Evolutionary conservation across 2,113 vertebrate genomes (phyloP).

Genomic region (Rafetus swinhoei): DNA sequence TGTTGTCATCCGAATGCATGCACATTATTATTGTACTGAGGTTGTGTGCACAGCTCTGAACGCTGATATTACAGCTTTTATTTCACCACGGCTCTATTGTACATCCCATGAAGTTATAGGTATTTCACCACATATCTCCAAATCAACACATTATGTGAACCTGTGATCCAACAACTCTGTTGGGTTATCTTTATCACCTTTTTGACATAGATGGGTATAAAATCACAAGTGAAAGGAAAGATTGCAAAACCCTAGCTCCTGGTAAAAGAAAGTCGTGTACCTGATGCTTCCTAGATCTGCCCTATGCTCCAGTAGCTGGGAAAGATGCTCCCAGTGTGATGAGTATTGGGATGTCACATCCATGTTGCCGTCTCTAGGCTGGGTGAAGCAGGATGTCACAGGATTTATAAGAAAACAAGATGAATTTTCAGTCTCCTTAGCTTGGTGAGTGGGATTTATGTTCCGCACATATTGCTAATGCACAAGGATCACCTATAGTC

Average conservation of each 20-base stretch:
- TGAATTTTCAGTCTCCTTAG: neutral
- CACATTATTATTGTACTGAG: neutral
- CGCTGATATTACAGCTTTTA: neutral
- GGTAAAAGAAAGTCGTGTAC: neutral
- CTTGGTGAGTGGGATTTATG: neutral
- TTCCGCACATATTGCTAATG: neutral
- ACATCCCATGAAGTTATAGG: neutral
- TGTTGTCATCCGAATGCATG: neutral
- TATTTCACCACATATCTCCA: neutral
- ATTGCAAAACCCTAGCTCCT: conserved; percentile 9
- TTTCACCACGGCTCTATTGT: neutral
- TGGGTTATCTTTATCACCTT: conserved; percentile 2
- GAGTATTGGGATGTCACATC: neutral
- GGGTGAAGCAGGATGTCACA: neutral
- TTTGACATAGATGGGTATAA: neutral
- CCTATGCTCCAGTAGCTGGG: neutral
- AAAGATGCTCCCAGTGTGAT: neutral
- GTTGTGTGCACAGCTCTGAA: neutral
- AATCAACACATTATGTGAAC: neutral
- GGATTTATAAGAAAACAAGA: neutral
- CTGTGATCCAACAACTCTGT: neutral
- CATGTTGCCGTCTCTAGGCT: neutral
- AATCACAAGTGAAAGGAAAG: conserved; percentile 12
- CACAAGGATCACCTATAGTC: neutral
- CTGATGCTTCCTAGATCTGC: neutral